Percentiles rank a stretch among this genome's conserved stretches.
Conservation (phyloP, 1,140 invertebrate genomes). For the Hestina assimilis region DNA sequence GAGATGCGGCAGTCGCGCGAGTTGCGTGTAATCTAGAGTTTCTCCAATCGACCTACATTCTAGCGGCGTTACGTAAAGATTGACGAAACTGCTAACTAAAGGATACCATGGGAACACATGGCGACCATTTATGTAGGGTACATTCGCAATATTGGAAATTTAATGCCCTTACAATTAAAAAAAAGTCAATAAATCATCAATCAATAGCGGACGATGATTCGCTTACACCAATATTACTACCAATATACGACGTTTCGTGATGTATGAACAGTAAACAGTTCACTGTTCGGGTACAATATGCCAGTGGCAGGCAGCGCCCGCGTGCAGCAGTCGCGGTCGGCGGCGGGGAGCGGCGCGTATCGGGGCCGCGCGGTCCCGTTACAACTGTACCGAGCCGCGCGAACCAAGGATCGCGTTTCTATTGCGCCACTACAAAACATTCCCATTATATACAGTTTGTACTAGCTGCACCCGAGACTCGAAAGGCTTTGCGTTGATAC, state of each 20-base stretch:
- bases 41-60: conserved; percentile 11
- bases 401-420: not conserved
- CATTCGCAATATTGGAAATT: too few relatives aligned
- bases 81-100: conserved; percentile 3
- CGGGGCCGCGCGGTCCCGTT: conserved; percentile 40
- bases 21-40: conserved; percentile 6
- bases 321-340: not conserved
- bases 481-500: too few relatives aligned
- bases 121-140: too few relatives aligned
- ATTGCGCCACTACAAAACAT: not conserved
- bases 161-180: too few relatives aligned
- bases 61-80: conserved; percentile 7
- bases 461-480: not conserved
- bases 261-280: too few relatives aligned
- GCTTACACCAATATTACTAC: too few relatives aligned
- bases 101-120: not conserved
- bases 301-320: not conserved
- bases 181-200: not conserved
- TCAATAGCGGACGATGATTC: too few relatives aligned
- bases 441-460: not conserved
- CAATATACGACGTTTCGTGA: too few relatives aligned
- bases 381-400: conserved; percentile 35
- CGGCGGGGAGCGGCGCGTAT: conserved; percentile 25
- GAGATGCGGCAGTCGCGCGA: not conserved
- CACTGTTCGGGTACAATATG: too few relatives aligned